Evolutionary conservation across 1,140 invertebrate species (phyloP).

Genomic region (Chrysopa pallens): DNA sequence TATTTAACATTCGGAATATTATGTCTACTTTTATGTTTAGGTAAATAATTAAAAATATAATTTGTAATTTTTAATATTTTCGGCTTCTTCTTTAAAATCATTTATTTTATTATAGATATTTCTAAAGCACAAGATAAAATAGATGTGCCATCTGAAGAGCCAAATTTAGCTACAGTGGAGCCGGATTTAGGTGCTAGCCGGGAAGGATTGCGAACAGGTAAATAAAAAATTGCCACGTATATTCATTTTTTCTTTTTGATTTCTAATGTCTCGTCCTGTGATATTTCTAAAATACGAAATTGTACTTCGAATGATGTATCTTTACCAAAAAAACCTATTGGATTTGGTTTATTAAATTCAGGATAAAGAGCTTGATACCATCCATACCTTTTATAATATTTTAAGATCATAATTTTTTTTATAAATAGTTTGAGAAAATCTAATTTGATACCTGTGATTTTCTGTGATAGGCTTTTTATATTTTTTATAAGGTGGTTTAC

Average conservation of each 20-base stretch:
- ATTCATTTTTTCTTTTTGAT: slow-evolving; percentile 2
- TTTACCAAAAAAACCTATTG: background rate
- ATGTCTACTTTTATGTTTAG: too few relatives aligned
- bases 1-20: too few relatives aligned
- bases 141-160: slow-evolving; percentile 20
- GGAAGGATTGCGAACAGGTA: slow-evolving; percentile 72
- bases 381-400: background rate
- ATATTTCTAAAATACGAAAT: background rate
- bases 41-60: too few relatives aligned
- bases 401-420: background rate
- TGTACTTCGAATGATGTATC: background rate
- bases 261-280: background rate
- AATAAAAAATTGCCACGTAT: slow-evolving; percentile 4
- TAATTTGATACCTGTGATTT: slow-evolving; percentile 17
- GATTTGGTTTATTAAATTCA: background rate
- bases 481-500: slow-evolving; percentile 14
- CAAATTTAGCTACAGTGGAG: slow-evolving; percentile 38
- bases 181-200: slow-evolving; percentile 56
- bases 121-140: slow-evolving; percentile 19
- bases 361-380: background rate
- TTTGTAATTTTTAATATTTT: too few relatives aligned
- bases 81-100: too few relatives aligned
- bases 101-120: slow-evolving; percentile 16
- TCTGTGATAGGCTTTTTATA: slow-evolving; percentile 15
- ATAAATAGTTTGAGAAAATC: too few relatives aligned